Evolutionary conservation across 2,113 vertebrate genomes (phyloP).

Genomic region (Austrofundulus limnaeus): DNA sequence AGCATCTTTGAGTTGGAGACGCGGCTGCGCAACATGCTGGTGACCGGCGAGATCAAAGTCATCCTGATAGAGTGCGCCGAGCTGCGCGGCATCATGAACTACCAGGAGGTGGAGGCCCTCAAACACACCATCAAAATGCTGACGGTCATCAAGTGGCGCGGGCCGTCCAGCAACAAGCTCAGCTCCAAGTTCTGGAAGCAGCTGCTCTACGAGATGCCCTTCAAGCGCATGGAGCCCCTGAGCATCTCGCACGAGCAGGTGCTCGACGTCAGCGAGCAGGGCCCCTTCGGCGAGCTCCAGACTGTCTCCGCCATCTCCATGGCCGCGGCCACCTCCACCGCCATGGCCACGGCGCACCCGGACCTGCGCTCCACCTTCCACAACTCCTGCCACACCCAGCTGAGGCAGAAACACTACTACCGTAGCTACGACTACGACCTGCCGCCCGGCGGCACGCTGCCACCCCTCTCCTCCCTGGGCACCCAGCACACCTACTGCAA

Average conservation of each 20-base stretch:
- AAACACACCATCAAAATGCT: constrained; percentile 97
- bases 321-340: constrained; percentile 95
- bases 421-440: constrained; percentile 94
- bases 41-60: constrained; percentile 96
- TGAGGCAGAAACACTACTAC: constrained; percentile 98
- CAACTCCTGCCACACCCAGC: constrained; percentile 85
- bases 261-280: constrained; percentile 96
- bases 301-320: constrained; percentile 96
- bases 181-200: constrained; percentile 99
- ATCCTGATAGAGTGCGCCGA: constrained; percentile 97
- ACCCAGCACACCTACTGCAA: constrained; percentile 99
- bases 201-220: constrained; percentile 98
- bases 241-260: constrained; percentile 92
- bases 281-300: constrained; percentile 95
- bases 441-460: constrained; percentile 88
- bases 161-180: constrained; percentile 93
- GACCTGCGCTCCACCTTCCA: constrained; percentile 93
- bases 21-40: constrained; percentile 94
- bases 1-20: constrained; percentile 99
- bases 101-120: constrained; percentile 97
- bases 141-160: constrained; percentile 96
- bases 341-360: constrained; percentile 93
- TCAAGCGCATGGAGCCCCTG: constrained; percentile 91
- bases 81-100: constrained; percentile 96
- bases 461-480: constrained; percentile 87